Percentiles rank a stretch among this genome's conserved stretches.
Evolutionary conservation across 2,113 vertebrate species (phyloP).

Genomic region (Bostrychus sinensis): DNA sequence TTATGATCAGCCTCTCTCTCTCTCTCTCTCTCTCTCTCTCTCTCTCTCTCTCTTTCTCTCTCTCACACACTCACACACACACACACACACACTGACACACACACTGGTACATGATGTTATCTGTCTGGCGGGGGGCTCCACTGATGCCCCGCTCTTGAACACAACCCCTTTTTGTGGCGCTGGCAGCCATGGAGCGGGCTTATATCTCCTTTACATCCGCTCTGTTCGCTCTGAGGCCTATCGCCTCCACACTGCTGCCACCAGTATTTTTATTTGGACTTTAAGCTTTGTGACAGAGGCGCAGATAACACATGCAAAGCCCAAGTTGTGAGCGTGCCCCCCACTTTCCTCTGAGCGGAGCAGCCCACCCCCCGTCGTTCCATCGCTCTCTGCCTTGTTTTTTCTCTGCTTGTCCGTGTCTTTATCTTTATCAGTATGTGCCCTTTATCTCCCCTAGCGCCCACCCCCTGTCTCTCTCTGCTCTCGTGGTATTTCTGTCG

Average conservation of each 20-base stretch:
- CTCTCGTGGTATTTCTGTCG: constrained; percentile 58
- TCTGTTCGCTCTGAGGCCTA: constrained; percentile 76
- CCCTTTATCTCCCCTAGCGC: constrained; percentile 37
- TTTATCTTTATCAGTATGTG: constrained; percentile 68
- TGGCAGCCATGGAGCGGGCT: constrained; percentile 76
- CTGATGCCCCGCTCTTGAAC: constrained; percentile 82
- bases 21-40: too few relatives aligned
- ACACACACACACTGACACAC: constrained; percentile 23
- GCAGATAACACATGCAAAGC: constrained; percentile 80
- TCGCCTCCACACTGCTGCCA: constrained; percentile 70
- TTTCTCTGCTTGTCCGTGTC: constrained; percentile 51
- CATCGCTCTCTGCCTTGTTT: constrained; percentile 49
- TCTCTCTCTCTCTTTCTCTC: too few relatives aligned
- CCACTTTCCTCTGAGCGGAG: constrained; percentile 6
- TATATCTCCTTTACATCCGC: constrained; percentile 82
- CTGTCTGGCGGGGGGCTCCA: constrained; percentile 73
- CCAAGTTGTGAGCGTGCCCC: constrained; percentile 62
- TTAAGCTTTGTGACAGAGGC: constrained; percentile 78
- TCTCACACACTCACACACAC: too few relatives aligned
- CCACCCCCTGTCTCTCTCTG: constrained; percentile 19
- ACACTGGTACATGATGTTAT: constrained; percentile 73
- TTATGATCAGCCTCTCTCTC: constrained; percentile 55
- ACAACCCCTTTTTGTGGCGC: constrained; percentile 75
- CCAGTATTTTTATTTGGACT: constrained; percentile 81
- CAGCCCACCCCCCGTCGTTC: constrained; percentile 21